Evolutionary conservation across 2,797 vertebrate species (phyloP).

Genomic region (Platalea minor): DNA sequence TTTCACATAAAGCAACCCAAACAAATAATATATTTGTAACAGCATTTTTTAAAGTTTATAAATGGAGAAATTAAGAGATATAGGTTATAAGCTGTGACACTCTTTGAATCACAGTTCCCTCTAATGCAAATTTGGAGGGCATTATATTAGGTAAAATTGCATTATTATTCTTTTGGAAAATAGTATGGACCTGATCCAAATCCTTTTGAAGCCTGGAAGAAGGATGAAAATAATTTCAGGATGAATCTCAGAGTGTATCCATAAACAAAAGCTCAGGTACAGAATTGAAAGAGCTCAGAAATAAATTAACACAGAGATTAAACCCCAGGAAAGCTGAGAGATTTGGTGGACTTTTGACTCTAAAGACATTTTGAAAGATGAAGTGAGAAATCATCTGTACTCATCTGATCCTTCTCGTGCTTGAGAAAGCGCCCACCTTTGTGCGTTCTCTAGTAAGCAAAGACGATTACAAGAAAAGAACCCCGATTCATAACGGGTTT

Average conservation of each 20-base stretch:
- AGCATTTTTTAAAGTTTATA: not conserved
- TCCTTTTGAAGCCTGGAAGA: not conserved
- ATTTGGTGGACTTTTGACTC: not conserved
- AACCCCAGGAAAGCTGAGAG: not conserved
- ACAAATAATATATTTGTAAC: not conserved
- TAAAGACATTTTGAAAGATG: not conserved
- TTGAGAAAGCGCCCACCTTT: not conserved
- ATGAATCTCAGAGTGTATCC: not conserved
- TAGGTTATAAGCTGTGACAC: not conserved
- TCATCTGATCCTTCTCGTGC: not conserved
- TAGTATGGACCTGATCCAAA: not conserved
- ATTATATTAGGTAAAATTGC: not conserved
- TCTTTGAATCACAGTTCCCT: not conserved
- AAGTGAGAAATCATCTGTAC: not conserved
- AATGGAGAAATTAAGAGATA: not conserved
- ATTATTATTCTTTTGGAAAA: not conserved
- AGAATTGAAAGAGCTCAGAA: not conserved
- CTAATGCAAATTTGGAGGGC: not conserved
- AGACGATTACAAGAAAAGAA: not conserved
- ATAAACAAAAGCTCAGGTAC: not conserved
- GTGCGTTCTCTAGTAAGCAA: not conserved
- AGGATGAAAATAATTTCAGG: not conserved
- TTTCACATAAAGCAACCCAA: not conserved
- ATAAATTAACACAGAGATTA: not conserved
- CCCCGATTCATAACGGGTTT: rapidly evolving